Base-by-base conservation (phyloP, 37 sponge, comb jelly and placozoan species). In the Halisarca cf. caerulea region DNA sequence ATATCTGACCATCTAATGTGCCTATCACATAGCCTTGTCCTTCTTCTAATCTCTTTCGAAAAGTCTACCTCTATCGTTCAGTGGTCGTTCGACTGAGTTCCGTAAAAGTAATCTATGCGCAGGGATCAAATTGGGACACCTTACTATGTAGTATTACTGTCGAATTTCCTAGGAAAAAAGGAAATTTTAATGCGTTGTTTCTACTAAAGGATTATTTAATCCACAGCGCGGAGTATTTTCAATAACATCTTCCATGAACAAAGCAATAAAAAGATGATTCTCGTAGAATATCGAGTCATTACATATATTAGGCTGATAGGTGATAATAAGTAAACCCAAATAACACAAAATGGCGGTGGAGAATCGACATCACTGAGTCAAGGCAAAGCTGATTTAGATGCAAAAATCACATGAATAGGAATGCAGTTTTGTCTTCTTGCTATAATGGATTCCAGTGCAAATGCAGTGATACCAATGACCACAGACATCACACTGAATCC, bases 41-140 rank as follows among this genome's bases (percentile, higher is more conserved):
- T 40, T 74, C 77, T 44, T 44, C 77, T 74, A 20, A 42, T 2
- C 77, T 40, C 77, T 40, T 21, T 44, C 38, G 77, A 2, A 74
- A 2, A 24, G 38, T 44, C n/a, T 40, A 6, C 44, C 2, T 23
- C 38, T 1, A 74, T 3, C 77, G 77, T 74, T 74, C 77, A 0
- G 41, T 44, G 77, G 77, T 43, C 25, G 77, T 7, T 32, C 43
- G 77, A 44, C 77, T 40, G 77, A 6, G 77, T 44, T n/a, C 44
- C 0, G 77, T 3, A 44, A 74, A 33, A 74, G 0, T 74, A 44
- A 44, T 42, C 1, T 74, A 37, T 42, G 77, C 41, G 44, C 44
- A 6, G 45, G 77, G 43, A 74, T 23, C 44, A 74, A 44, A 74
- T n/a, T n/a, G n/a, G n/a, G n/a, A n/a, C n/a, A n/a, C n/a, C n/a